Conservation (phyloP, 2,888 invertebrate species). For the Orthosia gracilis region DNA sequence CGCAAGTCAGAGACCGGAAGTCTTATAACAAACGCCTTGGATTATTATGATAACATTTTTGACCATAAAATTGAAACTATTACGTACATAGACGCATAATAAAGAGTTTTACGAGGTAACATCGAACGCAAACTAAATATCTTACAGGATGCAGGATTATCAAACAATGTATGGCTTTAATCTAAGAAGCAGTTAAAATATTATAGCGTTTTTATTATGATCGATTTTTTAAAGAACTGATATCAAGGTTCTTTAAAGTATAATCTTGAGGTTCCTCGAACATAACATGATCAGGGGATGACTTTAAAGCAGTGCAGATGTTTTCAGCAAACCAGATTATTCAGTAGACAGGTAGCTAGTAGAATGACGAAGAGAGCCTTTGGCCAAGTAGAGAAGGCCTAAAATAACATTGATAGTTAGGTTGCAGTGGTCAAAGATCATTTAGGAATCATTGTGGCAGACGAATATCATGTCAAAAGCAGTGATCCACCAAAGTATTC, state of each 20-base stretch:
- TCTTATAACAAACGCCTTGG: conserved; percentile 75
- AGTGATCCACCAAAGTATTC: background rate
- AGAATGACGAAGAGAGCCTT: background rate
- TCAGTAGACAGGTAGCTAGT: background rate
- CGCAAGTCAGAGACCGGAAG: conserved; percentile 75
- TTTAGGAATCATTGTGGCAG: background rate
- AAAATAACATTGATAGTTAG: background rate
- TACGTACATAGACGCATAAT: conserved; percentile 85
- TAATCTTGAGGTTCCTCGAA: background rate
- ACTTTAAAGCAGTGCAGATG: background rate
- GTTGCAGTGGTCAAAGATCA: background rate
- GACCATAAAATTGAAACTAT: conserved; percentile 83
- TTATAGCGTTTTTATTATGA: conserved; percentile 59
- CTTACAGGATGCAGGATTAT: conserved; percentile 84
- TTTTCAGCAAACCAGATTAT: background rate
- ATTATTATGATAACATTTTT: conserved; percentile 85
- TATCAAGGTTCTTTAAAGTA: conserved; percentile 31
- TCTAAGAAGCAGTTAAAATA: conserved; percentile 66
- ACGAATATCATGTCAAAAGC: background rate
- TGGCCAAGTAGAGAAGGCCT: background rate
- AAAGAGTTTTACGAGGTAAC: conserved; percentile 87
- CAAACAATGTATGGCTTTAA: conserved; percentile 82
- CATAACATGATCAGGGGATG: background rate
- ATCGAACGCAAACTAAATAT: conserved; percentile 84
- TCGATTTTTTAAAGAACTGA: conserved; percentile 62